Evolutionary conservation across 2,888 invertebrate genomes (phyloP), one percentile per base, ranked within the genome.

Genomic region (Microchrysa polita): DNA sequence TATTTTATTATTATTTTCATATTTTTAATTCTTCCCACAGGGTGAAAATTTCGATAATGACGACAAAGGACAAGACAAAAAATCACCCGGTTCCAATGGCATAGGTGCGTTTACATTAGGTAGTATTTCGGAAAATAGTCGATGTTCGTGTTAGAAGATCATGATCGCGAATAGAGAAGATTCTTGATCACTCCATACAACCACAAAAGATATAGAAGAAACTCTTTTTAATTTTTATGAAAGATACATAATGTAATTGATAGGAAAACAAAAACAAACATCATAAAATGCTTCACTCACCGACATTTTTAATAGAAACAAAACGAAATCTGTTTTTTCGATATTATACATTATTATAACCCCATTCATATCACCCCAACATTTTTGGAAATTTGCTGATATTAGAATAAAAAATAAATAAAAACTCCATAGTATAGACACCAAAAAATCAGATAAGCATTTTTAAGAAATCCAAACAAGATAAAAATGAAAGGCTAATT

Each of bases 31-130:
- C 7, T 34, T 34, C 7, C 27, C 57, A 85, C 57, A 85, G 85
- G 86, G 86, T 75, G 85, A 86, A 77, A 83, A 85, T 74, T 86
- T 86, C 73, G 86, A 86, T 75, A 83, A 82, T 74, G 84, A 84
- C 42, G 86, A 85, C 71, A 82, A 84, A 77, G 77, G 79, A 76
- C 80, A 83, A 80, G 82, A 84, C 59, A 83, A 84, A 77, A 83
- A 85, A 80, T 83, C 83, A 20, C 83, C 83, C 61, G 84, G 82
- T 16, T 78, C 78, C 14, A 78, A 77, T 79, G 84, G 84, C 44
- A 76, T 85, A 48, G 84, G 84, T 69, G 83, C 84, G 74, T 85
- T 85, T 73, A 83, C 82, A 67, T 79, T 85, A 79, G 84, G 83
- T 75, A 83, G 81, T 74, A 80, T 82, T 72, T 82, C 84, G 23